A percentile compares a stretch with the other conserved stretches of the same genome.
phyloP scores from a whole-genome alignment of 2,113 vertebrate genomes.

The Empidonax alnorum region DNA sequence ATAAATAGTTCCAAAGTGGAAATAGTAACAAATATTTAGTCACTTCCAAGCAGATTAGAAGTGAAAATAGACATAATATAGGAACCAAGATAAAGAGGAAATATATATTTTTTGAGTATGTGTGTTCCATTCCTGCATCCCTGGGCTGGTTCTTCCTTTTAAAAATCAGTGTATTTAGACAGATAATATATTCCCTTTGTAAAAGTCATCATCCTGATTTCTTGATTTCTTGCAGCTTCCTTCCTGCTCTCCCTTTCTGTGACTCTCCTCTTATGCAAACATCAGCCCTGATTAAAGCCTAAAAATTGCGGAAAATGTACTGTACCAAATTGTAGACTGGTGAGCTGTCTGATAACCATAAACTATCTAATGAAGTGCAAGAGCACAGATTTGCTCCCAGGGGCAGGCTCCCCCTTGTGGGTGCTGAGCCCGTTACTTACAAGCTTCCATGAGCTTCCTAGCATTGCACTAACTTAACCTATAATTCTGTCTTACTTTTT shows the following conservation, averaged over 20 bases:
- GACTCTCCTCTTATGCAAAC: constrained; percentile 15
- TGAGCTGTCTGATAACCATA: neutral
- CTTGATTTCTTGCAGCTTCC: neutral
- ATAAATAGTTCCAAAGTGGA: constrained; percentile 70
- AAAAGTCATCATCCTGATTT: neutral
- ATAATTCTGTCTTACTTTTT: neutral
- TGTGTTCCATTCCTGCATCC: constrained; percentile 10
- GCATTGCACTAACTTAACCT: neutral
- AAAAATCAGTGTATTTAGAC: neutral
- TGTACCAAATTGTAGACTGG: neutral
- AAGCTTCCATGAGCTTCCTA: neutral
- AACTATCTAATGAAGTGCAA: neutral
- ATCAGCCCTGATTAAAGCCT: constrained; percentile 4
- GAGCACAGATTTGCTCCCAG: neutral
- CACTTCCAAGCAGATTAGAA: constrained; percentile 65
- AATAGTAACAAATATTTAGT: constrained; percentile 71
- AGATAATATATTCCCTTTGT: neutral
- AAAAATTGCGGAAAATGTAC: neutral
- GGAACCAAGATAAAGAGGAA: constrained; percentile 56
- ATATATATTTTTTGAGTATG: neutral
- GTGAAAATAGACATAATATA: constrained; percentile 14
- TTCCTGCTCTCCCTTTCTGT: neutral
- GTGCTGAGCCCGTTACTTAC: neutral
- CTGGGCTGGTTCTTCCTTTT: constrained; percentile 23
- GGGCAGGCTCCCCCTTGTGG: constrained; percentile 59